phyloP scores from a whole-genome alignment of 2,888 invertebrate species.

The Orchestes rusci region DNA sequence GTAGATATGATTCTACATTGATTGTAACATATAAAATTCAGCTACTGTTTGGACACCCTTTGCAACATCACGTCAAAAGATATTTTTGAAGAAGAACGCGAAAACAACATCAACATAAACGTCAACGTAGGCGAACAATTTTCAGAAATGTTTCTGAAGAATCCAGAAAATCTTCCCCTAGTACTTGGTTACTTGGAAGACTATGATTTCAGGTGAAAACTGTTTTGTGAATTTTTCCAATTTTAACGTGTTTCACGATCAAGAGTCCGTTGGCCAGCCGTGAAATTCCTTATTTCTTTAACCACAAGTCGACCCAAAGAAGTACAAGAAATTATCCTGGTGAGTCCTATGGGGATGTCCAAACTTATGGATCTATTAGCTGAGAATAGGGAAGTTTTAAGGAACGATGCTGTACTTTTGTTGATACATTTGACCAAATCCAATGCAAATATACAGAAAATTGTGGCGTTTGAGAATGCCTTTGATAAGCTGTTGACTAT shows the following conservation, averaged over 20 bases:
- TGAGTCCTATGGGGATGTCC: conserved; percentile 95
- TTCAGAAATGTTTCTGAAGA: conserved; percentile 95
- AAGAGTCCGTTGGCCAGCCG: conserved; percentile 82
- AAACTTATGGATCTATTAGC: conserved; percentile 93
- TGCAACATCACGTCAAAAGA: conserved; percentile 81
- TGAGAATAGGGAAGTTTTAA: conserved; percentile 89
- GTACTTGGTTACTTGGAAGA: conserved; percentile 84
- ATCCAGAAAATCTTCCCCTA: conserved; percentile 72
- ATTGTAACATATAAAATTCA: conserved; percentile 5
- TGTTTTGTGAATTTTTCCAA: too few relatives aligned
- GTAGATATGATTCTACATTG: neutral
- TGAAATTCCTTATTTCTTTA: conserved; percentile 82
- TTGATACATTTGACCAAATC: conserved; percentile 88
- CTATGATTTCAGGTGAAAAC: conserved; percentile 64
- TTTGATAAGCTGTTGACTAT: conserved; percentile 94
- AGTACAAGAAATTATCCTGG: conserved; percentile 78
- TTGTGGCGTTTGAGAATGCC: conserved; percentile 98
- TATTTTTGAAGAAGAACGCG: conserved; percentile 74
- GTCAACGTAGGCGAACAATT: conserved; percentile 85
- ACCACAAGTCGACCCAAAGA: conserved; percentile 80
- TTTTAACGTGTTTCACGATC: too few relatives aligned
- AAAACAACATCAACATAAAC: conserved; percentile 44
- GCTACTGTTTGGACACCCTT: conserved; percentile 82
- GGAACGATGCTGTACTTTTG: conserved; percentile 89
- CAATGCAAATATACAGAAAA: conserved; percentile 97